Base-by-base conservation (phyloP, 2,888 invertebrate genomes). In the Synanthedon vespiformis region DNA sequence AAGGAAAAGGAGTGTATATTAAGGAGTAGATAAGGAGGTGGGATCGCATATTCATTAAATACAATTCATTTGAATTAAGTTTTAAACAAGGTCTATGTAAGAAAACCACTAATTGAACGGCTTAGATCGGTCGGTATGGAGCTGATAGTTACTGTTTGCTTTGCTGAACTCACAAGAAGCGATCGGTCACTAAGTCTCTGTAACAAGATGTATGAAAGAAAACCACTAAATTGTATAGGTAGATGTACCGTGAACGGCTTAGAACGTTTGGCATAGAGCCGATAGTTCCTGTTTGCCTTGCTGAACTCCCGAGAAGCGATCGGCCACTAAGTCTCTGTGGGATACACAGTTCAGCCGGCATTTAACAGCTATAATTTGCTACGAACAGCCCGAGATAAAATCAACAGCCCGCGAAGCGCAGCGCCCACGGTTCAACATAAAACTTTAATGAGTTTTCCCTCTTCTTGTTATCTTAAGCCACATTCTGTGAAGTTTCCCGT, bases 381-480 rank as follows among this genome's bases (percentile, higher is more conserved):
- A 63, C 57, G 57, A 62, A 65, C 65, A 70, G 60, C 63, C 65
- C 57, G 54, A 62, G 65, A 71, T 74, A 77, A 73, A 72, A 79
- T 75, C 75, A 75, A 74, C 74, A 65, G 63, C 67, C 63, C 57
- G 62, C 64, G 59, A 51, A 64, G 48, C 22, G 63, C 58, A 61
- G 58, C 60, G 63, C 65, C 58, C 56, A 62, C 59, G 60, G 61
- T 63, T 62, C 68, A 78, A 74, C 77, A 77, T 80, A 80, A 82
- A 84, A 84, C 77, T 84, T 85, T 77, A 82, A 85, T 81, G 81
- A 84, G 79, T 82, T 82, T 80, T 63, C 67, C 72, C 72, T 74
- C 74, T 65, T 72, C 74, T 78, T 80, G 80, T 80, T 83, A 80
- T 81, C 79, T 77, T 73, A 70, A 73, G 65, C 67, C 67, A 71